phyloP scores from a whole-genome alignment of 1,140 invertebrate genomes.

The Lepidotrigona ventralis region DNA sequence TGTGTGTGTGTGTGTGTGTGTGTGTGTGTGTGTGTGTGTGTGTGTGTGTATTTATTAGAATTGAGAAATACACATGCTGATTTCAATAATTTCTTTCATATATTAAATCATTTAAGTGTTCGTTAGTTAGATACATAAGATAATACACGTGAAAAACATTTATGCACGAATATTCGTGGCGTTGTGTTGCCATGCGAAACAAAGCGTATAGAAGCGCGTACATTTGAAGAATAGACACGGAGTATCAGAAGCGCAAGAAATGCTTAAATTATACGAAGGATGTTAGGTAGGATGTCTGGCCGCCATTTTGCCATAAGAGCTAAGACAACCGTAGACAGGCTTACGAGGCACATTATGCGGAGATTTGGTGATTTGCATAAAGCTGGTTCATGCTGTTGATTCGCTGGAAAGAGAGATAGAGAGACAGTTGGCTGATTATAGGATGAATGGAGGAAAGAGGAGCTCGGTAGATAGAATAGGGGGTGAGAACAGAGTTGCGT shows the following conservation, averaged over 20 bases:
- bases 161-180: background rate
- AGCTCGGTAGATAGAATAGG: background rate
- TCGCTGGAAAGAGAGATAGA: constrained; percentile 22
- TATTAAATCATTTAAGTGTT: background rate
- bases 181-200: background rate
- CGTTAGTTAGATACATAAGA: too few relatives aligned
- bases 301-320: constrained; percentile 57
- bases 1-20: too few relatives aligned
- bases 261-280: constrained; percentile 23
- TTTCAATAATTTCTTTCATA: too few relatives aligned
- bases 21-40: too few relatives aligned
- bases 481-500: background rate
- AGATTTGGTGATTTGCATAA: constrained; percentile 65
- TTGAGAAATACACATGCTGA: too few relatives aligned
- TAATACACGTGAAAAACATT: background rate
- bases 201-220: background rate
- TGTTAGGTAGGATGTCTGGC: constrained; percentile 37
- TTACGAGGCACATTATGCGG: constrained; percentile 64
- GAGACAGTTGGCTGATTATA: constrained; percentile 42
- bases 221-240: background rate
- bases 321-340: constrained; percentile 64
- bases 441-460: constrained; percentile 19
- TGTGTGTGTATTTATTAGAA: too few relatives aligned
- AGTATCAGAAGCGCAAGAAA: constrained; percentile 32
- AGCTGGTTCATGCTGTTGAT: constrained; percentile 55